A percentile compares a stretch with the other conserved stretches of the same genome.
Conservation (phyloP, 2,113 vertebrate genomes). For the Calyptomena viridis region DNA sequence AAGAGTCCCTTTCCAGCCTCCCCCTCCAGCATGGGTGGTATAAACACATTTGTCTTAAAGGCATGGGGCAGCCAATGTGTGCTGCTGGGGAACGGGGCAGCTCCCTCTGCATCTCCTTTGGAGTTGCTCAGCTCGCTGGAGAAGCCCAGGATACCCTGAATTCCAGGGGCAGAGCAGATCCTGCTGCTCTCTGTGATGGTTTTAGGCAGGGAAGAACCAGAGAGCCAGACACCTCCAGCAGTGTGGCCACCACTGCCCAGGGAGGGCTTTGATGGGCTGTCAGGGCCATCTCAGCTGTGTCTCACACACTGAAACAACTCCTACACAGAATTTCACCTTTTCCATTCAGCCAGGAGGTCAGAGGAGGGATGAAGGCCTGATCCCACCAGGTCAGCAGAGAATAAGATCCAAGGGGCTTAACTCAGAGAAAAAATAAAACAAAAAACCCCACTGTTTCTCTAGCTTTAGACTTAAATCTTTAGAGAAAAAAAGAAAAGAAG, state of each 20-base stretch:
- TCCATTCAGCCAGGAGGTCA: not conserved
- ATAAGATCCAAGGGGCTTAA: not conserved
- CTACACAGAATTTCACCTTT: not conserved
- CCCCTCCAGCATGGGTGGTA: not conserved
- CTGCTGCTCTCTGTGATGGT: not conserved
- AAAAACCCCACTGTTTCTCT: not conserved
- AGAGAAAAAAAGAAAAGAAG: not conserved
- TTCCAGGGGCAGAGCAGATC: not conserved
- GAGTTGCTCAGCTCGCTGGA: not conserved
- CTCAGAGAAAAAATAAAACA: not conserved
- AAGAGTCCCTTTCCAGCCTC: not conserved
- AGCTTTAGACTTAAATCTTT: not conserved
- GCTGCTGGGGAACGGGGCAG: not conserved
- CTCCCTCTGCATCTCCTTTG: not conserved
- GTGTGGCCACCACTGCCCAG: not conserved
- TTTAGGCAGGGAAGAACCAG: not conserved
- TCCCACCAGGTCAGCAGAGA: not conserved
- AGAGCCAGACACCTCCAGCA: not conserved
- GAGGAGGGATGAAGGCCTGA: not conserved
- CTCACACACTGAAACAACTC: not conserved
- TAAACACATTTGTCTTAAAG: not conserved
- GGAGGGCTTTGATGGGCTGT: not conserved
- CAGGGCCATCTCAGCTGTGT: not conserved
- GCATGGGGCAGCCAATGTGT: fast-evolving
- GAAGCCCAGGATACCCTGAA: not conserved